Conservation (phyloP, 2,888 invertebrate genomes). For the Euproctis similis region DNA sequence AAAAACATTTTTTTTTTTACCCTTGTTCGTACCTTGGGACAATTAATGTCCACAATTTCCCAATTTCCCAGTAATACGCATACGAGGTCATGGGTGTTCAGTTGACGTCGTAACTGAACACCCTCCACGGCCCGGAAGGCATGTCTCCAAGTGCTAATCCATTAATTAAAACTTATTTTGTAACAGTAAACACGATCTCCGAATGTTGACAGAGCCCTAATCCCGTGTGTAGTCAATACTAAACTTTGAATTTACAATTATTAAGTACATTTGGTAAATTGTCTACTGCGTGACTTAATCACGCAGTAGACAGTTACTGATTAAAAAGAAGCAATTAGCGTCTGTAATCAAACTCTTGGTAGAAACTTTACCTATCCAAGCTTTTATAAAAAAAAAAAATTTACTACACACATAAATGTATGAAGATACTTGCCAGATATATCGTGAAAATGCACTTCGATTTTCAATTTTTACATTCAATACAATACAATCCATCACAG, state of each 20-base stretch:
- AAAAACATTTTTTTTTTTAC: no score
- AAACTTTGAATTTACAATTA: constrained; percentile 47
- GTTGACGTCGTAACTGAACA: constrained; percentile 46
- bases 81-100: constrained; percentile 33
- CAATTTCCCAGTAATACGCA: constrained; percentile 19
- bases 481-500: constrained; percentile 54
- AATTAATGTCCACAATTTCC: constrained; percentile 23
- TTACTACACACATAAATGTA: no score
- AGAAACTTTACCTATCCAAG: no score
- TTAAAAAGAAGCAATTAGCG: no score
- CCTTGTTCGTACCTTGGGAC: constrained; percentile 8
- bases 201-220: constrained; percentile 42
- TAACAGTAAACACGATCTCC: constrained; percentile 52
- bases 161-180: constrained; percentile 76
- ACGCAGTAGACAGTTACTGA: no score
- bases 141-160: constrained; percentile 69
- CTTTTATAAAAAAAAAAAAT: no score
- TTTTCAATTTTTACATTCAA: constrained; percentile 53
- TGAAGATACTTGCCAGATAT: no score
- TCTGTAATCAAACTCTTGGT: no score
- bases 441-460: constrained; percentile 30
- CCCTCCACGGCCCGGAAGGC: constrained; percentile 50
- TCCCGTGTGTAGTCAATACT: constrained; percentile 44
- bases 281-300: no score
- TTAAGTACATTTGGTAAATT: constrained; percentile 48